Conservation (phyloP, 1,140 invertebrate genomes). For the Pseudomyrmex gracilis region DNA sequence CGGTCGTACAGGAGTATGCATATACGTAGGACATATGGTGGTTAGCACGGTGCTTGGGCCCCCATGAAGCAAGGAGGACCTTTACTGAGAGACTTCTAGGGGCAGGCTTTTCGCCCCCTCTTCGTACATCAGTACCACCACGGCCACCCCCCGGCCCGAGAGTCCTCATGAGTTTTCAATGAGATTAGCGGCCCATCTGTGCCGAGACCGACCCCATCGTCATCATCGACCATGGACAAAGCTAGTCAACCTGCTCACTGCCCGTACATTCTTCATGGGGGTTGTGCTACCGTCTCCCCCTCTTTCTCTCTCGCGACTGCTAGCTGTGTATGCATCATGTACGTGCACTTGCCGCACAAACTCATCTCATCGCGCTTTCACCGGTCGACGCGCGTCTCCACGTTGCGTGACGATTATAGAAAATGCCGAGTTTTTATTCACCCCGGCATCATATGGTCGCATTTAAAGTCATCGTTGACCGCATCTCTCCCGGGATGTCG, state of each 20-base stretch:
- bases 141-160: constrained; percentile 73
- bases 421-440: constrained; percentile 76
- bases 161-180: constrained; percentile 86
- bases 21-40: constrained; percentile 86
- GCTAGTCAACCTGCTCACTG: constrained; percentile 83
- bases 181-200: constrained; percentile 86
- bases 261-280: constrained; percentile 77
- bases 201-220: constrained; percentile 82
- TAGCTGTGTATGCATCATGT: constrained; percentile 65
- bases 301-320: constrained; percentile 38
- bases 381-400: neutral
- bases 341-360: constrained; percentile 80
- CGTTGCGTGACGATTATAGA: constrained; percentile 61
- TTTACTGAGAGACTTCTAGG: constrained; percentile 65
- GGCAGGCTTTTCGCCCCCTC: constrained; percentile 67
- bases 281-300: constrained; percentile 71
- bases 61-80: constrained; percentile 74
- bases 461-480: constrained; percentile 80
- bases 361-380: constrained; percentile 52
- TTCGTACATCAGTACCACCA: constrained; percentile 31
- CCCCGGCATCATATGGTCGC: constrained; percentile 80
- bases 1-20: constrained; percentile 66
- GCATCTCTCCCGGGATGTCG: constrained; percentile 65
- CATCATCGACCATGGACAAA: constrained; percentile 83
- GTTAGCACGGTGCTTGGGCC: constrained; percentile 81